Evolutionary conservation across 2,113 vertebrate genomes (phyloP).

Genomic region (Microcebus jonahi): DNA sequence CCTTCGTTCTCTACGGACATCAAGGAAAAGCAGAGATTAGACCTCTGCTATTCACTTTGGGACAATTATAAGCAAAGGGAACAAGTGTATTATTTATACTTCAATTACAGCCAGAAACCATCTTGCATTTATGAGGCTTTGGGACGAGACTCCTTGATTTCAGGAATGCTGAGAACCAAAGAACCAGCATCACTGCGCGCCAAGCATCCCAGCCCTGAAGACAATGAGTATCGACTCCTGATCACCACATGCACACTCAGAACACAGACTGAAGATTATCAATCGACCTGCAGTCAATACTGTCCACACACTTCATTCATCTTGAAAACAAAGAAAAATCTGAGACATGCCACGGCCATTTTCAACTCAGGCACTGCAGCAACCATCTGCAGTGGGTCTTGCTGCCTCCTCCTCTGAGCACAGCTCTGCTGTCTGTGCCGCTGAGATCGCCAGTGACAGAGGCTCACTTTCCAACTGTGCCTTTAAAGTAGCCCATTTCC

Average conservation of each 20-base stretch:
- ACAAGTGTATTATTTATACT: background rate
- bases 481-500: background rate
- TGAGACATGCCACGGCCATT: background rate
- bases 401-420: background rate
- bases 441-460: background rate
- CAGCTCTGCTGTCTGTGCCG: background rate
- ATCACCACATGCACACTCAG: background rate
- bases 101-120: background rate
- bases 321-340: conserved; percentile 8
- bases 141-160: background rate
- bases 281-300: conserved; percentile 45
- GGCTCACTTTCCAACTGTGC: background rate
- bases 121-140: background rate
- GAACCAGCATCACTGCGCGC: background rate
- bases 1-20: conserved; percentile 28
- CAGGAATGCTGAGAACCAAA: conserved; percentile 35
- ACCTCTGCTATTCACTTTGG: background rate
- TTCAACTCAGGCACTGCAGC: background rate
- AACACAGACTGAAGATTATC: conserved; percentile 57
- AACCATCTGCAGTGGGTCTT: background rate
- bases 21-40: background rate
- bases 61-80: conserved; percentile 20
- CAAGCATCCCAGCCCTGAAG: background rate
- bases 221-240: conserved; percentile 38
- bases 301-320: background rate